Evolutionary conservation across 2,888 invertebrate genomes (phyloP).

Genomic region (Saturnia pavonia): DNA sequence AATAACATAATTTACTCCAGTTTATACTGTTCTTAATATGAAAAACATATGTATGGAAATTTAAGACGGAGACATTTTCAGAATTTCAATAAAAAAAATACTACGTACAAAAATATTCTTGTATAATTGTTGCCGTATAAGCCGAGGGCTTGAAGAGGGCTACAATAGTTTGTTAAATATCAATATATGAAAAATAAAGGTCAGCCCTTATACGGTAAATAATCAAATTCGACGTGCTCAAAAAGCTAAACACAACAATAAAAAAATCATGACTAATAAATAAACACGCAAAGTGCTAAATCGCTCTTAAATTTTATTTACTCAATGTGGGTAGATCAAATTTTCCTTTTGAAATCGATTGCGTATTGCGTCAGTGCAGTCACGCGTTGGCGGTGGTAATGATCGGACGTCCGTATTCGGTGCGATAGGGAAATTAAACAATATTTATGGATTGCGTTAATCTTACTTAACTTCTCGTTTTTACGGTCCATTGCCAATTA

Average conservation of each 20-base stretch:
- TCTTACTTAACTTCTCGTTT: slow-evolving; percentile 7
- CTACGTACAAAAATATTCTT: no score
- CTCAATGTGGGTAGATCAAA: slow-evolving; percentile 30
- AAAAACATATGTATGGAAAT: no score
- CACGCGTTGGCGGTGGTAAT: slow-evolving; percentile 35
- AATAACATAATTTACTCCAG: no score
- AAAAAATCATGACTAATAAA: neutral
- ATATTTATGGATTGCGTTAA: slow-evolving; percentile 15
- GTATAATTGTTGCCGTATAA: no score
- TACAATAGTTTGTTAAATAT: no score
- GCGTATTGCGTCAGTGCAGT: slow-evolving; percentile 26
- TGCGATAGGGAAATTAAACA: slow-evolving; percentile 7
- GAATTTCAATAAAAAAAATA: no score
- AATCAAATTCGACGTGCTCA: no score
- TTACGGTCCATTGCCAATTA: slow-evolving; percentile 3
- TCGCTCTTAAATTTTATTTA: slow-evolving; percentile 15
- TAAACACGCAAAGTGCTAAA: slow-evolving; percentile 8
- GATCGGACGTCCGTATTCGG: slow-evolving; percentile 28
- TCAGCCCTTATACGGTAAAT: no score
- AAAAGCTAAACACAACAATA: neutral
- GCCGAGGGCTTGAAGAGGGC: no score
- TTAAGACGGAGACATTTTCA: no score
- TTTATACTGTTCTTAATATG: no score
- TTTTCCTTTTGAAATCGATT: slow-evolving; percentile 24
- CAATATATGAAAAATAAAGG: no score